Evolutionary conservation across 2,113 vertebrate genomes (phyloP).

Genomic region (Oreochromis aureus): DNA sequence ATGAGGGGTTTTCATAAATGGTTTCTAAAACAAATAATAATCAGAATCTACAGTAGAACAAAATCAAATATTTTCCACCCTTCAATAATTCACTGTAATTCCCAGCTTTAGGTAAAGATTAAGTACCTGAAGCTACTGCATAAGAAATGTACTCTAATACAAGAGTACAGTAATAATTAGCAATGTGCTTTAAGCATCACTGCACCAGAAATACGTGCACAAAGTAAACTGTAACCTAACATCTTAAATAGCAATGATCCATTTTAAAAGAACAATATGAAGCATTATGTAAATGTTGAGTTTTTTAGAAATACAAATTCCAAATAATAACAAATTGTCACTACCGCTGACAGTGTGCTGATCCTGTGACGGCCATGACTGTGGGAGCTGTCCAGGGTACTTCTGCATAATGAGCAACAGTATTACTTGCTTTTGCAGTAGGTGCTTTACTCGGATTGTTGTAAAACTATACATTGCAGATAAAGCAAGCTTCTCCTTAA

Average conservation of each 20-base stretch:
- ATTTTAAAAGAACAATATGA: neutral
- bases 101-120: neutral
- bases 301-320: neutral
- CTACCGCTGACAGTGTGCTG: neutral
- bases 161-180: neutral
- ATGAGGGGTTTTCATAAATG: conserved; percentile 10
- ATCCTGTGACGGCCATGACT: neutral
- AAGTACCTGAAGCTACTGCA: neutral
- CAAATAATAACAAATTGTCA: neutral
- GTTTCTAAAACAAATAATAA: neutral
- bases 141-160: neutral
- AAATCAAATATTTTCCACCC: conserved; percentile 4
- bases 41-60: neutral
- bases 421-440: neutral
- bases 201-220: neutral
- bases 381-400: neutral
- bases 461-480: neutral
- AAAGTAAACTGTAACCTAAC: neutral
- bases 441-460: neutral
- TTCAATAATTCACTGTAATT: neutral
- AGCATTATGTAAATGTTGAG: neutral
- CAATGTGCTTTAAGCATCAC: neutral
- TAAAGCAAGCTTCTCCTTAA: neutral
- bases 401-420: neutral
- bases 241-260: neutral